These are phyloP conservation scores for Stomorhina lunata DNA, from an alignment of 2,888 invertebrate species.

Conservation along the genomic window DNA sequence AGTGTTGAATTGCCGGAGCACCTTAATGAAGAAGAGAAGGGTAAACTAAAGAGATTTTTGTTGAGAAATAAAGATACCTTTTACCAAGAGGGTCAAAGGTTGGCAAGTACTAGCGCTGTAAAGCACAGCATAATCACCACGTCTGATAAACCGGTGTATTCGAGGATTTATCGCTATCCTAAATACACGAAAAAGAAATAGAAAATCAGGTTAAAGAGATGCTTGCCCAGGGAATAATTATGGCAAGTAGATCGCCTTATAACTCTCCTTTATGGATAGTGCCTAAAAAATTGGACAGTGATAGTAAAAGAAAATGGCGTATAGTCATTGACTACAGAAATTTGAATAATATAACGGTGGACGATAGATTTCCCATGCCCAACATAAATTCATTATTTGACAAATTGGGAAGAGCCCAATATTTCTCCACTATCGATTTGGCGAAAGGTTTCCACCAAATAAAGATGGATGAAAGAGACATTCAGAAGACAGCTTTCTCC, in stretches of 20 bases:
- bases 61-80: neutral
- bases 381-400: neutral
- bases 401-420: neutral
- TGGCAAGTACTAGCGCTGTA: slow-evolving; percentile 11
- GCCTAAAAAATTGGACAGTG: neutral
- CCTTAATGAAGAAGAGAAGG: neutral
- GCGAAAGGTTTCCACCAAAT: slow-evolving; percentile 21
- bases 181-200: neutral
- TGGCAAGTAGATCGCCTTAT: neutral
- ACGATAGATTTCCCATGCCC: neutral
- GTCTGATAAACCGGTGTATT: slow-evolving; percentile 43
- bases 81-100: slow-evolving; percentile 20
- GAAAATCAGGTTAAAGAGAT: neutral
- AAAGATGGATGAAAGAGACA: neutral
- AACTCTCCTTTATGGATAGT: neutral
- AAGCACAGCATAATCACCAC: slow-evolving; percentile 50
- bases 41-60: neutral
- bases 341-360: neutral
- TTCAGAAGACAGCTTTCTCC: neutral
- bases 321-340: neutral
- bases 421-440: neutral
- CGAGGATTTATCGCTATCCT: slow-evolving; percentile 43
- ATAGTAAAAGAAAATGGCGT: neutral
- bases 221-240: neutral
- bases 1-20: neutral